A percentile compares a stretch with the other conserved stretches of the same genome.
phyloP scores from a whole-genome alignment of 2,888 invertebrate genomes.

The Galeruca laticollis region DNA sequence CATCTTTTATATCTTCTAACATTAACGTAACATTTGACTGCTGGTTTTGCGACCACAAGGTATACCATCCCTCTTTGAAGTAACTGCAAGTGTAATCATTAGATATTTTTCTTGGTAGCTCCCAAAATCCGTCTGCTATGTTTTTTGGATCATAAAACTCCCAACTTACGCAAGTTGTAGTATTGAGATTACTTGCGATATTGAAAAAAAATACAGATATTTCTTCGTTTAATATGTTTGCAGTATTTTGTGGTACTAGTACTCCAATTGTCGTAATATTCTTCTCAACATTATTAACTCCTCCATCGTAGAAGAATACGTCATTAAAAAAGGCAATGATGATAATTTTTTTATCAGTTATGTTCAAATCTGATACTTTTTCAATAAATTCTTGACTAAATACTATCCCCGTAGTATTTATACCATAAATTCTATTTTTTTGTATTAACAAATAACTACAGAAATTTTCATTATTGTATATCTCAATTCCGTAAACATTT shows the following conservation, averaged over 20 bases:
- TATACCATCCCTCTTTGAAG: constrained; percentile 33
- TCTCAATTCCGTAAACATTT: constrained; percentile 3
- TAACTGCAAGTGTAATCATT: not conserved
- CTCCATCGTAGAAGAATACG: constrained; percentile 33
- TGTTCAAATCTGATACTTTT: not conserved
- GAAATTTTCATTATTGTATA: constrained; percentile 10
- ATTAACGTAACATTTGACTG: constrained; percentile 13
- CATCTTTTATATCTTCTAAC: not conserved
- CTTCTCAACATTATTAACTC: not conserved
- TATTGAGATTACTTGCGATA: not conserved
- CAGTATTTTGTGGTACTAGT: constrained; percentile 13
- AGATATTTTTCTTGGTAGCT: not conserved
- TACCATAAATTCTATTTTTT: not conserved
- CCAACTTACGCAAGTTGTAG: constrained; percentile 10
- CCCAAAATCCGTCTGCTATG: not conserved
- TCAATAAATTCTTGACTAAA: constrained; percentile 6
- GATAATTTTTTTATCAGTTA: constrained; percentile 27
- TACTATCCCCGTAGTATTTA: constrained; percentile 8
- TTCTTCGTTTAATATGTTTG: not conserved
- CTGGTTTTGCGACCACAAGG: constrained; percentile 6
- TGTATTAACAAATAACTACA: not conserved
- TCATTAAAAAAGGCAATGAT: constrained; percentile 29
- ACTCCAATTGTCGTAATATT: constrained; percentile 29
- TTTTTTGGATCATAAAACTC: too few relatives aligned
- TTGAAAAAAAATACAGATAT: not conserved